Evolutionary conservation across 2,113 vertebrate species (phyloP), one percentile per base, ranked within the genome.

Genomic region (Alligator sinensis): DNA sequence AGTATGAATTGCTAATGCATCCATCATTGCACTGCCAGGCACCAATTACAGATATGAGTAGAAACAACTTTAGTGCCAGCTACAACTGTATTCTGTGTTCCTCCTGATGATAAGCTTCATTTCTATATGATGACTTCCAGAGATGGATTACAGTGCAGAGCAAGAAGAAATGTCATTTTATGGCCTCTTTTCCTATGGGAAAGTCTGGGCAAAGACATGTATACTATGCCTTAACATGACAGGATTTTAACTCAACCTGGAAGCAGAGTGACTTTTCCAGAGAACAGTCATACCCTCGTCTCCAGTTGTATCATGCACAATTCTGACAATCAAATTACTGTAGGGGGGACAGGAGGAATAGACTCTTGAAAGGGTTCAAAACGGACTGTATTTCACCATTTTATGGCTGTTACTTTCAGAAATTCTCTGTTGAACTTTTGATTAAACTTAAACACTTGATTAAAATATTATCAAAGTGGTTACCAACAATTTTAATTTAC

Each of bases 121-220:
- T 25, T 27, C 66, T 30, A 19, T 14, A 84, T 87, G 16, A 13
- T 8, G 16, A 8, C 8, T 28, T 30, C 81, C 55, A 86, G 58
- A 83, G n/a, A 66, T 61, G 77, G 61, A 86, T 84, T 84, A 70
- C 61, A 77, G 3, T 0, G 34, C 58, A 34, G 38, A 72, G 38
- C 18, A 34, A 19, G 30, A 93, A 92, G 90, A 88, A 86, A 84
- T 86, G 38, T 58, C 82, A 4, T 91, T 94, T 86, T 83, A 80
- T 88, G 89, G 84, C 83, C 80, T 93, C 77, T 4, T 9, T 87
- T 75, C 85, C 74, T 77, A 47, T 62, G 91, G 62, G 82, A 97
- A 96, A 95, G 92, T 89, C 93, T 80, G 5, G 9, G 27, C 54
- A 88, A 89, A 86, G 94, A 96, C 86, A 94, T 87, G 91, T 96